Evolutionary conservation across 2,113 vertebrate species (phyloP), one percentile per base, ranked within the genome.

Genomic region (Pterocles orientalis): DNA sequence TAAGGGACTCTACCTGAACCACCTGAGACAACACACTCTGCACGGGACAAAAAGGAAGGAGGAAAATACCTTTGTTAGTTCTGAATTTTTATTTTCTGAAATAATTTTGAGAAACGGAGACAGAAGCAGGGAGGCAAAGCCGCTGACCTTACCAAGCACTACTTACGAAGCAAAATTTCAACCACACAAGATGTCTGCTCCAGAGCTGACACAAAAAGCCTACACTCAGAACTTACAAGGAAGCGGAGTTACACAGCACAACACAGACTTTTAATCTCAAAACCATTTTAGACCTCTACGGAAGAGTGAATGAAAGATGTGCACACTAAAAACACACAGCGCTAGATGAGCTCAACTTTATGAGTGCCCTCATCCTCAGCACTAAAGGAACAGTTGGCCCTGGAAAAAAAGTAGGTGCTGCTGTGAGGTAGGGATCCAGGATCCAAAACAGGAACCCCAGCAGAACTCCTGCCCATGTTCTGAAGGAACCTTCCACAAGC

Each of bases 311-410:
- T 6, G 14, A 69, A 58, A 64, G 66, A 39, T 12, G 34, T 20
- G 26, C n/a, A 36, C 10, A 1, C 34, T 50, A 36, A 84, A 78
- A 16, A 16, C 47, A 34, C 43, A 8, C 26, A 54, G 4, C 31
- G 13, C 54, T 1, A 68, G 53, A 39, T 29, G 45, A 56, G 47
- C 34, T 72, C 12, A 9, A 8, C 15, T 21, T 23, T 21, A 24
- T 2, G 12, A 14, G 41, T 2, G 1, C 26, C 26, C 5, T 15
- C 31, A 14, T 8, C 2, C 0, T 13, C 34, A 39, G 33, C 8
- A 34, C 51, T 34, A 48, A 56, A 28, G 6, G 16, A 61, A 78
- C 28, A 53, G 53, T 33, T 41, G 45, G 26, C 9, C 47, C 34
- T 0, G 0, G 61, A 23, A 29, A 50, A 61, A 47, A 36, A 28